These are phyloP conservation scores for Amphipoea oculea DNA, from an alignment of 2,888 invertebrate species.

Conservation along the genomic window DNA sequence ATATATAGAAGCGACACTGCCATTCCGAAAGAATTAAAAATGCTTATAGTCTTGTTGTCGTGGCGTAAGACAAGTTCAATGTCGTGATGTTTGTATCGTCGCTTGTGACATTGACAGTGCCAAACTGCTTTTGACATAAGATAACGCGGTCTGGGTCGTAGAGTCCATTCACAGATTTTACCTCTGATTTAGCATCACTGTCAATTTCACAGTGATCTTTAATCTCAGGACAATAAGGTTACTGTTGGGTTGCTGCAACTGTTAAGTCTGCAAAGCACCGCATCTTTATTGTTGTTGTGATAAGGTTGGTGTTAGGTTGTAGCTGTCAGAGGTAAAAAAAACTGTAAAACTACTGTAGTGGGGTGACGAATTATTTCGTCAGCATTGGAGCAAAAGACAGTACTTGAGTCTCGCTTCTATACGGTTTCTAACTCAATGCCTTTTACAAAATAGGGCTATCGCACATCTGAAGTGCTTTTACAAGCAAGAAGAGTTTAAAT, in stretches of 20 bases:
- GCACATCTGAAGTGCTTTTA: constrained; percentile 3
- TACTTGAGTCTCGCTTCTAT: constrained; percentile 8
- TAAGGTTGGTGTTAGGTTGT: not conserved
- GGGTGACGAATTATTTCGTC: not conserved
- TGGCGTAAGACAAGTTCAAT: not conserved
- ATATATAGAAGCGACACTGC: constrained; percentile 9
- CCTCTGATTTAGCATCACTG: not conserved
- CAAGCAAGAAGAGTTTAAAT: constrained; percentile 16
- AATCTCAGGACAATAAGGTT: not conserved
- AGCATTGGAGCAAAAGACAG: not conserved
- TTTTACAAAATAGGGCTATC: constrained; percentile 22
- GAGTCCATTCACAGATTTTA: not conserved
- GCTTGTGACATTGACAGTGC: not conserved
- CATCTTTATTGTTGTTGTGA: not conserved
- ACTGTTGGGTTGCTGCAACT: not conserved
- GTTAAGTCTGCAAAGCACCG: not conserved
- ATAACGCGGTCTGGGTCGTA: not conserved
- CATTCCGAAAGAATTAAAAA: not conserved
- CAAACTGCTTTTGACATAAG: not conserved
- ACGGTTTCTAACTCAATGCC: not conserved
- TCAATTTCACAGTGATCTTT: not conserved
- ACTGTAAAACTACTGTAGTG: not conserved
- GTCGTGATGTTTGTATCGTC: not conserved
- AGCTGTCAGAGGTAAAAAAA: not conserved
- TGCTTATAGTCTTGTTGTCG: not conserved